Percentiles rank a stretch among this genome's conserved stretches.
Evolutionary conservation across 1,140 invertebrate species (phyloP).

Genomic region (Calliphora vicina): DNA sequence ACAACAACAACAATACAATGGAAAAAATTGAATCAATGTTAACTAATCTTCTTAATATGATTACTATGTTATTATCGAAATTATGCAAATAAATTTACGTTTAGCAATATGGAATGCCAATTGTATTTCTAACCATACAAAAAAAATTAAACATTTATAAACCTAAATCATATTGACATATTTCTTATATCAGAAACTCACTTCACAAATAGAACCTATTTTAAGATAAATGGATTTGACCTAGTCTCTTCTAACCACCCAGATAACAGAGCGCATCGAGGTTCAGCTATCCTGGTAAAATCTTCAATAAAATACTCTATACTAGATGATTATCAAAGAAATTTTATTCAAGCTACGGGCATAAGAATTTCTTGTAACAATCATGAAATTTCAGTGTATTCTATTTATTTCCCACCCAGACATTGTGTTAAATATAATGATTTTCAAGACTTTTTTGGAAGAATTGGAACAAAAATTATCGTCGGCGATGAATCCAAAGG

Average conservation of each 20-base stretch:
- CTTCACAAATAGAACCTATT: conserved; percentile 34
- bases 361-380: conserved; percentile 33
- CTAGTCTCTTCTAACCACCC: conserved; percentile 27
- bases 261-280: conserved; percentile 40
- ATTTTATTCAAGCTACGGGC: conserved; percentile 36
- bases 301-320: too few species aligned
- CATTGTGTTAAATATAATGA: conserved; percentile 40
- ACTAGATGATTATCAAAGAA: conserved; percentile 27
- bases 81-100: conserved; percentile 36
- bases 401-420: conserved; percentile 21
- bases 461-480: conserved; percentile 54
- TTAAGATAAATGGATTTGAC: conserved; percentile 37
- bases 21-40: conserved; percentile 15
- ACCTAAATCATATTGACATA: conserved; percentile 36
- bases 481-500: conserved; percentile 53
- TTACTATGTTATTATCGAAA: conserved; percentile 24
- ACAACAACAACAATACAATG: not conserved
- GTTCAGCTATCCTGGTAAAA: too few species aligned
- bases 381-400: conserved; percentile 11
- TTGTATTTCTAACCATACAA: conserved; percentile 12
- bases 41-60: conserved; percentile 36
- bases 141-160: conserved; percentile 33
- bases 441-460: conserved; percentile 51
- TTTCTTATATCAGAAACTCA: conserved; percentile 37
- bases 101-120: conserved; percentile 40